A percentile compares a stretch with the other conserved stretches of the same genome.
phyloP scores from a whole-genome alignment of 2,797 vertebrate species.

The Poeciliopsis paucimaculata region DNA sequence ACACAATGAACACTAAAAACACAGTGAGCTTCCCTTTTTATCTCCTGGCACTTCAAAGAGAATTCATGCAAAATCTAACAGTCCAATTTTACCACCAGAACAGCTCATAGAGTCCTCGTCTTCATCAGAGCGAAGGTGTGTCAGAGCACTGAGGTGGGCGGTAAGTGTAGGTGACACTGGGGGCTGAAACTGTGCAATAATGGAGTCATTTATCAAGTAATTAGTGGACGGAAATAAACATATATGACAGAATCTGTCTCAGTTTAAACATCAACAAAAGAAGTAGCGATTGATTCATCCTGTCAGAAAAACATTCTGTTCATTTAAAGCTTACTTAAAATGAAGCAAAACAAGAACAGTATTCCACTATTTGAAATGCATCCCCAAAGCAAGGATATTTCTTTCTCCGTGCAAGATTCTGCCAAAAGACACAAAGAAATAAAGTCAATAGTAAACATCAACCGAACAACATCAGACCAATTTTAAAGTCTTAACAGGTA shows the following conservation, averaged over 20 bases:
- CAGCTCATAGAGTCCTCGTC: slow-evolving; percentile 30
- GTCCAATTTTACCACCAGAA: slow-evolving; percentile 51
- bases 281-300: not conserved
- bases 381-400: not conserved
- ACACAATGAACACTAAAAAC: slow-evolving; percentile 57
- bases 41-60: slow-evolving; percentile 74
- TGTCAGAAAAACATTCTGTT: not conserved
- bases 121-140: slow-evolving; percentile 30
- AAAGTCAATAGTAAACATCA: not conserved
- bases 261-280: not conserved
- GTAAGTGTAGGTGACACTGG: slow-evolving; percentile 20
- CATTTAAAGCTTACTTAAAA: not conserved
- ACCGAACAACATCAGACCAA: not conserved
- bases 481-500: not conserved
- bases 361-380: not conserved
- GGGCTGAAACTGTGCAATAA: not conserved
- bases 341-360: not conserved
- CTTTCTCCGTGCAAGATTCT: not conserved
- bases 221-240: not conserved
- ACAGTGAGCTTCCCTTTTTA: slow-evolving; percentile 54
- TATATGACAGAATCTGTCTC: not conserved
- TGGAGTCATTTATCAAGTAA: not conserved
- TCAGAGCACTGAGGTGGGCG: slow-evolving; percentile 27
- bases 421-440: not conserved
- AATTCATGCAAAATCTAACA: slow-evolving; percentile 68